Conservation (phyloP, 2,888 invertebrate genomes). For the Siphlonurus alternatus region DNA sequence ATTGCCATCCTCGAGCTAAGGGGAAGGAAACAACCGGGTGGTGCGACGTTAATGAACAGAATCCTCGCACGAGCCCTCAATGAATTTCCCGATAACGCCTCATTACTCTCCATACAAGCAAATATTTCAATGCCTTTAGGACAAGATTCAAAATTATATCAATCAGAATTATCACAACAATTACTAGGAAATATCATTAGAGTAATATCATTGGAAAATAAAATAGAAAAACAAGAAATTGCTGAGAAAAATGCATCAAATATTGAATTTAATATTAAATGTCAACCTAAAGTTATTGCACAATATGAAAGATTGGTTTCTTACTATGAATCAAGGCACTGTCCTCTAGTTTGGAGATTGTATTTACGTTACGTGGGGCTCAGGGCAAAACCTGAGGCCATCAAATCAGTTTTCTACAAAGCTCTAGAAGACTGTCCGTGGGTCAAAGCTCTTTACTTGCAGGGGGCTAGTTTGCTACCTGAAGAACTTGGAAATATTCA, state of each 20-base stretch:
- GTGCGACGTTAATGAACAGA: neutral
- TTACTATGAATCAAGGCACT: slow-evolving; percentile 25
- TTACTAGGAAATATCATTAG: neutral
- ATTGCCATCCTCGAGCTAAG: slow-evolving; percentile 23
- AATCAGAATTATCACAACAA: neutral
- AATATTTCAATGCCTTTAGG: neutral
- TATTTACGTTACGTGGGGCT: slow-evolving; percentile 36
- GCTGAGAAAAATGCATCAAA: neutral
- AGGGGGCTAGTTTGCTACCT: slow-evolving; percentile 45
- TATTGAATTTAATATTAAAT: neutral
- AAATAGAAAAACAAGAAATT: neutral
- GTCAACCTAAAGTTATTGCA: neutral
- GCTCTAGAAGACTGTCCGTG: slow-evolving; percentile 46
- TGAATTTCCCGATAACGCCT: slow-evolving; percentile 40
- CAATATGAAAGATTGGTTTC: slow-evolving; percentile 17
- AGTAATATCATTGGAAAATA: neutral
- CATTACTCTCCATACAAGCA: slow-evolving; percentile 25
- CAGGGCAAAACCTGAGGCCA: slow-evolving; percentile 16
- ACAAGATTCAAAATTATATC: neutral
- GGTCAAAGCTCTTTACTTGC: slow-evolving; percentile 45
- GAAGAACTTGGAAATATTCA: slow-evolving; percentile 47
- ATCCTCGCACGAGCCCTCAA: slow-evolving; percentile 25
- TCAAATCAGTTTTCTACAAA: slow-evolving; percentile 30
- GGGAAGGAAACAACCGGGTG: neutral
- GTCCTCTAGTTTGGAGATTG: slow-evolving; percentile 43